Evolutionary conservation across 2,888 invertebrate species (phyloP).

Genomic region (Noctua comes): DNA sequence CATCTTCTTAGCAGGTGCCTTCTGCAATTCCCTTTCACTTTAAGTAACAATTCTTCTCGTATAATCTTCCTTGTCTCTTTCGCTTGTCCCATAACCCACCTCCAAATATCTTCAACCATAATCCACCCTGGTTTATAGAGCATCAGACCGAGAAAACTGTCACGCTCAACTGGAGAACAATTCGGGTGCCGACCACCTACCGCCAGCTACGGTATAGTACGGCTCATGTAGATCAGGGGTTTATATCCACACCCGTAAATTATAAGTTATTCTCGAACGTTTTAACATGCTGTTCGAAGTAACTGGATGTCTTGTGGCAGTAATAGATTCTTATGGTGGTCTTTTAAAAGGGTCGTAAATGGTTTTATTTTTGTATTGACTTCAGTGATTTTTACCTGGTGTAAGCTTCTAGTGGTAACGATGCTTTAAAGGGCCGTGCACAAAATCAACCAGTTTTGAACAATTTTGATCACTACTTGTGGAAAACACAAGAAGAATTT

Average conservation of each 20-base stretch:
- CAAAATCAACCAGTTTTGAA: too few relatives aligned
- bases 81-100: slow-evolving; percentile 17
- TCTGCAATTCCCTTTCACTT: background rate
- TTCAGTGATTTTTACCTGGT: slow-evolving; percentile 1
- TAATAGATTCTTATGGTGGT: slow-evolving; percentile 9
- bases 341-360: slow-evolving; percentile 11
- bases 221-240: slow-evolving; percentile 20
- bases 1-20: background rate
- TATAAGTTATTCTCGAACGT: slow-evolving; percentile 25
- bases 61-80: background rate
- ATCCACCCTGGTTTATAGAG: slow-evolving; percentile 52
- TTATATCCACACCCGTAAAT: slow-evolving; percentile 35
- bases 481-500: too few relatives aligned
- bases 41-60: background rate
- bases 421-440: too few relatives aligned
- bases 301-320: slow-evolving; percentile 35
- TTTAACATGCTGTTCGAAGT: slow-evolving; percentile 21
- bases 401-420: background rate
- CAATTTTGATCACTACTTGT: too few relatives aligned
- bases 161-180: slow-evolving; percentile 52
- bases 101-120: slow-evolving; percentile 35
- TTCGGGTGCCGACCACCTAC: slow-evolving; percentile 52
- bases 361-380: background rate
- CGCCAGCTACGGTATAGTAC: slow-evolving; percentile 38
- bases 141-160: slow-evolving; percentile 65